phyloP scores from a whole-genome alignment of 2,113 vertebrate genomes.

The Cryptomyrus ogoouensis region DNA sequence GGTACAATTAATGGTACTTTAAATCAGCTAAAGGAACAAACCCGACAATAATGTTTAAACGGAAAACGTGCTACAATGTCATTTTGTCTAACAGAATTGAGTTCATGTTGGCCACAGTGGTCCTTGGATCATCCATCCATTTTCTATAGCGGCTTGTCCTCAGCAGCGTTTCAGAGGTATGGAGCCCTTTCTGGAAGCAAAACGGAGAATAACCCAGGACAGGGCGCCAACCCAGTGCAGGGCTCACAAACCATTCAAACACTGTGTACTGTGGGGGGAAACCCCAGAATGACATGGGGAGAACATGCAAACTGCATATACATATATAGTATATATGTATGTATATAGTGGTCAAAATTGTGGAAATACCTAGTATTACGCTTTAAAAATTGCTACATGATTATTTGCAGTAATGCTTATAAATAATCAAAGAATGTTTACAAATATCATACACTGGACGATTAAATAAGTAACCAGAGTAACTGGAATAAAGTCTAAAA shows the following conservation, averaged over 20 bases:
- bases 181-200: neutral
- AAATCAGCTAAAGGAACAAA: neutral
- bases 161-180: neutral
- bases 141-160: neutral
- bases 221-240: neutral
- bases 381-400: too few relatives aligned
- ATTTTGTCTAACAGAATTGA: neutral
- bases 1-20: neutral
- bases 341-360: too few relatives aligned
- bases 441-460: too few relatives aligned
- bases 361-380: too few relatives aligned
- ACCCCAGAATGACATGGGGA: neutral
- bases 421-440: too few relatives aligned
- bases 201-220: neutral
- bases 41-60: neutral
- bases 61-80: neutral
- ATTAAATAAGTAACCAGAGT: too few relatives aligned
- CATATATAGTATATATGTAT: neutral
- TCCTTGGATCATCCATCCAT: neutral
- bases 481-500: too few relatives aligned
- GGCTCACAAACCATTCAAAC: neutral
- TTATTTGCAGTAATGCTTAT: too few relatives aligned
- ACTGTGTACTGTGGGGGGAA: neutral
- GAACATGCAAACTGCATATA: neutral
- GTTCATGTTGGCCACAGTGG: neutral